phyloP scores from a whole-genome alignment of 1,140 invertebrate species.

The Ptiloglossa arizonensis region DNA sequence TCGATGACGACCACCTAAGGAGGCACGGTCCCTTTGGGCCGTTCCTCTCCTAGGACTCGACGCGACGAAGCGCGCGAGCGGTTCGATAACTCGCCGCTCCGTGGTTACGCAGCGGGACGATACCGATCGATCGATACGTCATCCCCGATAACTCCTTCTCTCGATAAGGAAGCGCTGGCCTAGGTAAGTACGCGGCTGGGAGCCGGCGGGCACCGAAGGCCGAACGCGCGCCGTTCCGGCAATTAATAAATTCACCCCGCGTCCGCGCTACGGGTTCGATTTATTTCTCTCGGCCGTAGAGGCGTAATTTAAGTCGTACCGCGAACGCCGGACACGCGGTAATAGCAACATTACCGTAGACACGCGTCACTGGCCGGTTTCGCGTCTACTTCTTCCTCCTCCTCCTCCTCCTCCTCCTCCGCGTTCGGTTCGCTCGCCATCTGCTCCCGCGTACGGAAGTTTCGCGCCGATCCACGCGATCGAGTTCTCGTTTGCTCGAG shows the following conservation, averaged over 20 bases:
- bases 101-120: conserved; percentile 63
- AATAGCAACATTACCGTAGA: conserved; percentile 48
- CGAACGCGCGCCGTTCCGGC: conserved; percentile 10
- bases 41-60: conserved; percentile 39
- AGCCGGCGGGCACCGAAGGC: conserved; percentile 6
- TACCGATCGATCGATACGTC: conserved; percentile 62
- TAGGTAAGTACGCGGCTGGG: too few species aligned
- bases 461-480: conserved; percentile 49
- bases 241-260: conserved; percentile 61
- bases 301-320: conserved; percentile 35
- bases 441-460: conserved; percentile 39
- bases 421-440: not conserved
- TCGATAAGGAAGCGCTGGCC: conserved; percentile 46
- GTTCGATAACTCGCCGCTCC: conserved; percentile 59
- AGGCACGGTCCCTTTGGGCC: conserved; percentile 29
- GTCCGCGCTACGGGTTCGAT: not conserved
- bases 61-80: conserved; percentile 57
- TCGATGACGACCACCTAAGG: conserved; percentile 55
- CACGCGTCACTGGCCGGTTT: conserved; percentile 46
- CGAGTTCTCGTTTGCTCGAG: conserved; percentile 33
- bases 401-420: not conserved
- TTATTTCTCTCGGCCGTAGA: conserved; percentile 1
- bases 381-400: conserved; percentile 14
- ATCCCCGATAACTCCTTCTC: conserved; percentile 54
- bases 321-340: conserved; percentile 20